Evolutionary conservation across 1,140 invertebrate species (phyloP).

Genomic region (Apis cerana): DNA sequence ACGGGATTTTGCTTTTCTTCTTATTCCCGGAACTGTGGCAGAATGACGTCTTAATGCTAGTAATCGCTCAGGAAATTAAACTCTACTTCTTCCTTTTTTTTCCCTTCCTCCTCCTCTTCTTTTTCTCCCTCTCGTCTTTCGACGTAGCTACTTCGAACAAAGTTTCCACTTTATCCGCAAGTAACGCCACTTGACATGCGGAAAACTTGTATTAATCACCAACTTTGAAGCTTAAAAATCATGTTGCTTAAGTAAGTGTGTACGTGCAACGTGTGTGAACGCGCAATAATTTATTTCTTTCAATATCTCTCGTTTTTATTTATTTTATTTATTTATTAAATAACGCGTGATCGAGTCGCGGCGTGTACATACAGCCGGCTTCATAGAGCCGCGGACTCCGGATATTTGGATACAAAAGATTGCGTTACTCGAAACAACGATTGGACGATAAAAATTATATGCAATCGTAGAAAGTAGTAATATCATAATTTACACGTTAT

Average conservation of each 20-base stretch:
- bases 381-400: slow-evolving; percentile 12
- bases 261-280: background rate
- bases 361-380: slow-evolving; percentile 39
- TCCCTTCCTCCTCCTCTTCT: background rate
- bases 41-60: background rate
- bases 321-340: slow-evolving; percentile 62
- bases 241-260: no score
- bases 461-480: slow-evolving; percentile 64
- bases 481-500: slow-evolving; percentile 69
- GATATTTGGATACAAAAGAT: slow-evolving; percentile 58
- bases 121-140: background rate
- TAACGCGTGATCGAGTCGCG: slow-evolving; percentile 45
- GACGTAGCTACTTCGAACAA: background rate
- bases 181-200: slow-evolving; percentile 10
- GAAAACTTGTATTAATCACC: background rate
- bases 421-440: slow-evolving; percentile 60
- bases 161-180: background rate
- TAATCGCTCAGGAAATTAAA: slow-evolving; percentile 30
- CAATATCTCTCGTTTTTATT: slow-evolving; percentile 12
- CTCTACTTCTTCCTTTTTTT: background rate
- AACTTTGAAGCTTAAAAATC: background rate
- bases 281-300: background rate
- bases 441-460: slow-evolving; percentile 57
- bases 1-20: background rate
- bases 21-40: background rate